A percentile compares a stretch with the other conserved stretches of the same genome.
Conservation (phyloP, 2,113 vertebrate genomes). For the Aramus guarauna region DNA sequence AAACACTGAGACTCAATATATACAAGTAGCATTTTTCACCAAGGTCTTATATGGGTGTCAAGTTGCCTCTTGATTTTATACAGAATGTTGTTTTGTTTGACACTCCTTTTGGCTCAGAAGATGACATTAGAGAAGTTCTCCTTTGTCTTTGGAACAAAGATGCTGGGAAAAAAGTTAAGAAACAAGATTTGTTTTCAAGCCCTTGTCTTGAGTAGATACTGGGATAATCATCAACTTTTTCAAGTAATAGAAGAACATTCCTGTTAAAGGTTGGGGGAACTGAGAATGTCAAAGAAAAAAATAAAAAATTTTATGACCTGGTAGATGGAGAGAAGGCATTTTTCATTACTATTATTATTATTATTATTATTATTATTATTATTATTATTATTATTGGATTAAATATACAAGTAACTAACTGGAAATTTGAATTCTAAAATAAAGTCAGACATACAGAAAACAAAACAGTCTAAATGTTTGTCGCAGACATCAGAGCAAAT, state of each 20-base stretch:
- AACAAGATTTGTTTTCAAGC: background rate
- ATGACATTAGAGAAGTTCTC: background rate
- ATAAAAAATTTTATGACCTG: background rate
- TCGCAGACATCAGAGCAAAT: background rate
- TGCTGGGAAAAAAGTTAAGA: background rate
- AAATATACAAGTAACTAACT: background rate
- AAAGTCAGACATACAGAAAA: background rate
- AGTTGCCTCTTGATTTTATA: background rate
- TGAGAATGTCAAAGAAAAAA: background rate
- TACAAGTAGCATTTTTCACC: background rate
- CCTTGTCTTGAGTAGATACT: background rate
- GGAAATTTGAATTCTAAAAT: background rate
- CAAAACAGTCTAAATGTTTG: background rate
- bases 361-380: background rate
- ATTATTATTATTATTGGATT: background rate
- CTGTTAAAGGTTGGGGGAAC: background rate
- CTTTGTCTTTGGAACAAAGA: background rate
- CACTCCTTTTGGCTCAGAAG: background rate
- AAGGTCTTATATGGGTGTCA: background rate
- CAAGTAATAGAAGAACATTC: background rate
- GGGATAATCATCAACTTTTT: background rate
- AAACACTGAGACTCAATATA: background rate
- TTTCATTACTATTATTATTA: background rate
- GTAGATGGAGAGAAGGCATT: background rate
- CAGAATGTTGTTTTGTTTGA: background rate